Base-by-base conservation (phyloP, 2,888 invertebrate genomes). In the Stegana nigrithorax region DNA sequence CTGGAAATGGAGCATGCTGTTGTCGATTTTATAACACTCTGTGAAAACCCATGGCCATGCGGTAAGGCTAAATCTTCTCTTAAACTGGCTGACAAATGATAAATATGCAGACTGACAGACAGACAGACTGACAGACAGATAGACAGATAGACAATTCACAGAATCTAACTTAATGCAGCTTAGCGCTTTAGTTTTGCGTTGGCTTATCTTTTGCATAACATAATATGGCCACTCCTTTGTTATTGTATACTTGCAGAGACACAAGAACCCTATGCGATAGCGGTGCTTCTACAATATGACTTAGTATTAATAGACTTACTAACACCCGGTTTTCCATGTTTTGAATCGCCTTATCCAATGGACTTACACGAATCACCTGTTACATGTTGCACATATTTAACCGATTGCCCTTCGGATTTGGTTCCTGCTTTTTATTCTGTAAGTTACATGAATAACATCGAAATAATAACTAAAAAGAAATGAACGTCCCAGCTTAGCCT, bases 261-360 rank as follows among this genome's bases (percentile, higher is more conserved):
- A 86, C 97, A 97, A 87, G 98, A 98, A 85, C 98, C 99, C 59
- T 97, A 95, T 87, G 98, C 97, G 83, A 95, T 99, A 85, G 96
- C 97, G 81, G 98, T 98, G 76, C 90, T 99, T 66, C 91, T 99
- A 75, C 96, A 97, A 88, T 96, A 96, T 88, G 98, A 99, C 88
- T 90, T 99, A 85, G 97, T 99, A 84, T 93, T 98, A 82, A 95
- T 99, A 85, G 99, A 99, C 88, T 90, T 99, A 83, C 92, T 93
- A 84, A 93, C 95, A 56, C 91, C 93, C 64, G 98, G 98, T 84
- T 99, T 97, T 88, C 98, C 98, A 23, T 97, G 97, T 87, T 96
- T 98, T 88, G 98, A 98, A 88, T 98, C 98, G 88, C 99, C 98
- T 47, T 98, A 99, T 88, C 96, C 98, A 67, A 98, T 99, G 97